phyloP scores from a whole-genome alignment of 2,888 invertebrate genomes.

The Ceratothoa steindachneri region DNA sequence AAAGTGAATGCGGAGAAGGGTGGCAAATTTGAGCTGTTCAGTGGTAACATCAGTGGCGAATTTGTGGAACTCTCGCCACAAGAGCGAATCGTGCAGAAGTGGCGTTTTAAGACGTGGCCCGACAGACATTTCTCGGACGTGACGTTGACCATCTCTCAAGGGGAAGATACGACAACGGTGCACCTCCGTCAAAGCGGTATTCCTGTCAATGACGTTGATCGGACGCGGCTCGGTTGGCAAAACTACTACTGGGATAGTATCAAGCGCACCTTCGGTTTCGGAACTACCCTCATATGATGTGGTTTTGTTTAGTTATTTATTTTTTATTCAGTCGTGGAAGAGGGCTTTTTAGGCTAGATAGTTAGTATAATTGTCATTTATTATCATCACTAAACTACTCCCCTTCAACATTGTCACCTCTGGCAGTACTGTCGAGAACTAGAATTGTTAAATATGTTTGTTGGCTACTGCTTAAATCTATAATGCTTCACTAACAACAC shows the following conservation, averaged over 20 bases:
- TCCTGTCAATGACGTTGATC: constrained; percentile 71
- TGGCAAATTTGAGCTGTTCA: constrained; percentile 85
- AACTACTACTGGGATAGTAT: constrained; percentile 93
- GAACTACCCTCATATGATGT: constrained; percentile 54
- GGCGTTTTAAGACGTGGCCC: constrained; percentile 95
- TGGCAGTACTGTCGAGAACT: no score
- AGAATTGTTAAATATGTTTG: no score
- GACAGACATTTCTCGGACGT: constrained; percentile 84
- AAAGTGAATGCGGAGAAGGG: constrained; percentile 68
- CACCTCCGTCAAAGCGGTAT: constrained; percentile 76
- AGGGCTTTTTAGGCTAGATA: no score
- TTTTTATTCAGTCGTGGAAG: no score
- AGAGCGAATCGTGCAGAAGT: constrained; percentile 78
- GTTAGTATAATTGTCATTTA: neutral
- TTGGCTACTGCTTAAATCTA: no score
- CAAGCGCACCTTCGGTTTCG: constrained; percentile 86
- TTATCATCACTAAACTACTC: neutral
- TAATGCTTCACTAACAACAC: no score
- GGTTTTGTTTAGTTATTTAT: neutral
- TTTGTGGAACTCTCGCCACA: constrained; percentile 78
- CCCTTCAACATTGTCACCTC: no score
- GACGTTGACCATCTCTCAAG: constrained; percentile 75
- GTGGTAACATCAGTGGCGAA: constrained; percentile 84
- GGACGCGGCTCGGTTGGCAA: constrained; percentile 83
- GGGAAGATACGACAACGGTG: constrained; percentile 82